Conservation (phyloP, 1,140 invertebrate genomes). For the Solenopsis invicta region DNA sequence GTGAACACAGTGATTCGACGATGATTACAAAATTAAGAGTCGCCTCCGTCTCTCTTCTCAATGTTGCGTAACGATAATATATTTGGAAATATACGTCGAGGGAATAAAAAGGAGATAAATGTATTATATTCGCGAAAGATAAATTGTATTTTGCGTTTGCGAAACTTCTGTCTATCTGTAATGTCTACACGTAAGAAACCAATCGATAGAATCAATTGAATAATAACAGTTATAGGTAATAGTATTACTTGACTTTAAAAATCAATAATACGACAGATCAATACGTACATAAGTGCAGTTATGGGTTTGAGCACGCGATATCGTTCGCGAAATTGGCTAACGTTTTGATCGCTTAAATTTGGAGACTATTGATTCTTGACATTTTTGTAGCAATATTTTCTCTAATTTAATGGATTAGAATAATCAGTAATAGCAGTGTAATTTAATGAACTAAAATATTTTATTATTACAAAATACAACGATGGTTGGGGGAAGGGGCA, state of each 20-base stretch:
- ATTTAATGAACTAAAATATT: neutral
- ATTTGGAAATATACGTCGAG: neutral
- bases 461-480: neutral
- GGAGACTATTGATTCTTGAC: neutral
- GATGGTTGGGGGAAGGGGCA: neutral
- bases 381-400: neutral
- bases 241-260: neutral
- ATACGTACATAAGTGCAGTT: neutral
- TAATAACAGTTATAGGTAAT: neutral
- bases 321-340: neutral
- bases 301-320: neutral
- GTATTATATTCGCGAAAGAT: neutral
- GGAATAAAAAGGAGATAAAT: neutral
- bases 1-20: neutral
- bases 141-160: neutral
- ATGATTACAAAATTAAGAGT: conserved; percentile 28
- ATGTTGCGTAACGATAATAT: conserved; percentile 25
- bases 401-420: neutral
- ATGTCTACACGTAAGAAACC: neutral
- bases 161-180: neutral
- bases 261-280: neutral
- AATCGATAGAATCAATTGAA: neutral
- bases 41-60: neutral
- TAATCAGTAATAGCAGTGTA: neutral
- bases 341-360: neutral